These are phyloP conservation scores for Lonchura striata DNA, from an alignment of 2,113 vertebrate species.

Conservation along the genomic window DNA sequence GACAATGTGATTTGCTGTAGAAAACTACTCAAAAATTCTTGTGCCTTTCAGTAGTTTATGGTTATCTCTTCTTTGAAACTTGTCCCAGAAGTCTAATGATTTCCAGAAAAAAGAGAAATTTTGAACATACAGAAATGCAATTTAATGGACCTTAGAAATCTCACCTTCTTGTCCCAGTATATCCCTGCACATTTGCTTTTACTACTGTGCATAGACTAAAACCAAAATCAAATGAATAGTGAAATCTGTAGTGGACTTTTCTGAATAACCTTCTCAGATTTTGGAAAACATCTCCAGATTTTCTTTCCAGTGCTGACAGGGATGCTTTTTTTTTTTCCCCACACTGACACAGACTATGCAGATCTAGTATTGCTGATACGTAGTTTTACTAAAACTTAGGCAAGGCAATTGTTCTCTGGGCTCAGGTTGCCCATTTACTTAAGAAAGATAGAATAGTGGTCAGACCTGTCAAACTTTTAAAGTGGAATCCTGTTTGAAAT, in stretches of 20 bases:
- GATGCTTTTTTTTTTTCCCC: neutral
- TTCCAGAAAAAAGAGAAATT: neutral
- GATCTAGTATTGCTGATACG: neutral
- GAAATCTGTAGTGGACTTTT: neutral
- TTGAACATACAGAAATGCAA: neutral
- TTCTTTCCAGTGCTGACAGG: neutral
- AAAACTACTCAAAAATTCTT: neutral
- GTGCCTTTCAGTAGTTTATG: neutral
- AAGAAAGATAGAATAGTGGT: neutral
- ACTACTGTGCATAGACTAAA: neutral
- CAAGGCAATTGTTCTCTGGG: neutral
- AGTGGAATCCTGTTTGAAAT: neutral
- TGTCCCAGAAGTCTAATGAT: neutral
- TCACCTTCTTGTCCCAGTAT: neutral
- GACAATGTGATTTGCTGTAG: neutral
- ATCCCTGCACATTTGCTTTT: neutral
- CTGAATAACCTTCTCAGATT: neutral
- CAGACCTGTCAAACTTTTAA: neutral
- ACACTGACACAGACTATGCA: neutral
- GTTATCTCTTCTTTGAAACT: neutral
- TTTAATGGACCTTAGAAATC: neutral
- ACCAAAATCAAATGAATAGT: neutral
- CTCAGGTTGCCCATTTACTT: neutral
- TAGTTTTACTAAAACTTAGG: neutral
- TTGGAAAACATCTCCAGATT: neutral